Percentiles rank a stretch among this genome's conserved stretches.
These are phyloP conservation scores for Litoditis marina DNA, from an alignment of 2,888 invertebrate species.

Conservation along the genomic window DNA sequence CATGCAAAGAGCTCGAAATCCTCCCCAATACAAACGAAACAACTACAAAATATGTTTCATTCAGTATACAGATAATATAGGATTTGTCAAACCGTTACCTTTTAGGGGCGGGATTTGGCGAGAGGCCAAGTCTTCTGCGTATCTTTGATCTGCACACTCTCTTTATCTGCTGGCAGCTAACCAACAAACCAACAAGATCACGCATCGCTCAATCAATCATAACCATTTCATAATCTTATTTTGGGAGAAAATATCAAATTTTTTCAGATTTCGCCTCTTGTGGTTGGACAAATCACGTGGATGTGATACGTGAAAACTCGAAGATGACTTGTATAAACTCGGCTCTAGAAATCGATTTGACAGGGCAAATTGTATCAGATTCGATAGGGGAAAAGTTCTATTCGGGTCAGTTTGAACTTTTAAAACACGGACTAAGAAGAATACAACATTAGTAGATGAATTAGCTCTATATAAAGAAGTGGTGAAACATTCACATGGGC, in stretches of 20 bases:
- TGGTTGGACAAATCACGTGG: conserved; percentile 27
- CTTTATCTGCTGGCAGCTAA: too few relatives aligned
- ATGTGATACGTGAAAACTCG: conserved; percentile 13
- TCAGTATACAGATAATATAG: too few relatives aligned
- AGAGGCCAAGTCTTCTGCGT: not conserved
- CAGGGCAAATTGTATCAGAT: conserved; percentile 87
- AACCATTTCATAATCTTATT: not conserved
- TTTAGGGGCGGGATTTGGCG: too few relatives aligned
- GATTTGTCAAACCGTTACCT: too few relatives aligned
- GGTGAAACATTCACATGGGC: too few relatives aligned
- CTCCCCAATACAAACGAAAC: too few relatives aligned
- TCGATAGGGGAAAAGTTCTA: conserved; percentile 79
- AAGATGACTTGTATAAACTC: conserved; percentile 92
- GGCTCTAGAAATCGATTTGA: conserved; percentile 87
- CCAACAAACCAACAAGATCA: too few relatives aligned
- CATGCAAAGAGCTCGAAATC: too few relatives aligned
- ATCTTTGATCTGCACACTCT: not conserved
- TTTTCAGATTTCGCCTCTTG: conserved; percentile 36
- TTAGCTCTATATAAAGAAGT: too few relatives aligned
- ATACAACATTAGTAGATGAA: not conserved
- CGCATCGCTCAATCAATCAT: not conserved
- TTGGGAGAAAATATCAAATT: too few relatives aligned
- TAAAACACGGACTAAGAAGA: not conserved
- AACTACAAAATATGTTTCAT: too few relatives aligned
- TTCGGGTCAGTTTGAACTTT: conserved; percentile 65